These are phyloP conservation scores for Aplodontia rufa DNA, from an alignment of 2,113 vertebrate species.

Conservation along the genomic window DNA sequence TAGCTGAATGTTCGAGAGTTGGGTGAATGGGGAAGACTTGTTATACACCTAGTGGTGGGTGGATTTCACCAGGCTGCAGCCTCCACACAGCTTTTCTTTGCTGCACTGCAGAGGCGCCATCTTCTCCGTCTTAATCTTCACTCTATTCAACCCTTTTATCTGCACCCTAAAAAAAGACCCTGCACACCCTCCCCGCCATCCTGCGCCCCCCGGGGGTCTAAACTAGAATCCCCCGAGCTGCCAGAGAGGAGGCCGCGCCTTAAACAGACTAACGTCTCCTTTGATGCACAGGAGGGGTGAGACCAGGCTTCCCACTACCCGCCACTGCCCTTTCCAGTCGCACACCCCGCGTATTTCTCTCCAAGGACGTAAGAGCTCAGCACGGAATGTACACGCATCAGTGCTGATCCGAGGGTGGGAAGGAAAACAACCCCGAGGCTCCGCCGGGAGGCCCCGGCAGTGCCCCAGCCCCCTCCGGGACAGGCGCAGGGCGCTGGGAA, in stretches of 20 bases:
- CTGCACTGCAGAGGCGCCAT: constrained; percentile 98
- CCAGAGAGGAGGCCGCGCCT: constrained; percentile 15
- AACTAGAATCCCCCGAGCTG: not conserved
- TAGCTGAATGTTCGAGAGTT: constrained; percentile 50
- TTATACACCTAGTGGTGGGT: constrained; percentile 82
- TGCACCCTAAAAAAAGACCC: constrained; percentile 62
- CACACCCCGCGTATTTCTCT: not conserved
- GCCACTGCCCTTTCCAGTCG: constrained; percentile 38
- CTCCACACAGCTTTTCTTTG: constrained; percentile 81
- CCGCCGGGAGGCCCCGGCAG: not conserved
- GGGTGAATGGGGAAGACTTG: constrained; percentile 69
- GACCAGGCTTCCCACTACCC: not conserved
- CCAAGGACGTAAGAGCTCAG: not conserved
- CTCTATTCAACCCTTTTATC: constrained; percentile 79
- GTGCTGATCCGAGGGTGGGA: not conserved
- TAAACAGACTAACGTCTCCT: constrained; percentile 14
- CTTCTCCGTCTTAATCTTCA: constrained; percentile 88
- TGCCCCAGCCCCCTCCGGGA: not conserved
- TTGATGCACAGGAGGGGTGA: not conserved
- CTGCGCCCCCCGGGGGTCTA: not conserved
- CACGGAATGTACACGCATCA: not conserved
- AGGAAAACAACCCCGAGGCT: not conserved
- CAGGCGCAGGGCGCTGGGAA: not conserved
- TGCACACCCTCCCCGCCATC: constrained; percentile 31
- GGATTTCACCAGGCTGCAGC: constrained; percentile 81